A percentile compares a stretch with the other conserved stretches of the same genome.
Conservation (phyloP, 2,888 invertebrate species). For the Monopis laevigella region DNA sequence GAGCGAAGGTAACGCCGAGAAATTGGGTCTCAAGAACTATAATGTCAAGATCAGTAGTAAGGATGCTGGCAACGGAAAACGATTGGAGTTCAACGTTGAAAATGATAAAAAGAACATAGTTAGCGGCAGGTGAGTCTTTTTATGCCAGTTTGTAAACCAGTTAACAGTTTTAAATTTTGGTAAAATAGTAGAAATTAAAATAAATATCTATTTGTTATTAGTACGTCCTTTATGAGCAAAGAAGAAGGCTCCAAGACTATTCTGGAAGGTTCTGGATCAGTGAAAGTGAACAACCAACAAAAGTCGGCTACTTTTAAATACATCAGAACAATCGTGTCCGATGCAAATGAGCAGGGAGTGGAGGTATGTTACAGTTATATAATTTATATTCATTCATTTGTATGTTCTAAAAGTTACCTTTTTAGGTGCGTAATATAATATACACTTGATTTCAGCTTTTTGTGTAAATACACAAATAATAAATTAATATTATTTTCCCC, state of each 20-base stretch:
- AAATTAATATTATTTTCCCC: conserved; percentile 2
- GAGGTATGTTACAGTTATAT: conserved; percentile 56
- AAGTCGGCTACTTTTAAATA: conserved; percentile 80
- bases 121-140: conserved; percentile 69
- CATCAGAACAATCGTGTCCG: conserved; percentile 70
- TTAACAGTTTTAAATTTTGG: neutral
- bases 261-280: conserved; percentile 78
- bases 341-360: conserved; percentile 74
- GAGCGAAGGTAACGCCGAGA: conserved; percentile 69
- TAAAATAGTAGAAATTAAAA: neutral
- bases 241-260: conserved; percentile 76
- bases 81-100: conserved; percentile 70
- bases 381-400: no score
- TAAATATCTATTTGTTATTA: conserved; percentile 23
- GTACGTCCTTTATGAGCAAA: conserved; percentile 75
- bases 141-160: neutral
- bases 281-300: conserved; percentile 74
- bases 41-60: conserved; percentile 72
- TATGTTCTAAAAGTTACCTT: neutral
- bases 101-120: conserved; percentile 73
- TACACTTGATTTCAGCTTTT: no score
- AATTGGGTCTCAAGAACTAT: conserved; percentile 71
- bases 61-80: conserved; percentile 66
- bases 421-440: neutral
- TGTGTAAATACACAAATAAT: no score